Percentiles rank a stretch among this genome's conserved stretches.
These are phyloP conservation scores for Celastrina argiolus DNA, from an alignment of 2,888 invertebrate species.

Conservation along the genomic window DNA sequence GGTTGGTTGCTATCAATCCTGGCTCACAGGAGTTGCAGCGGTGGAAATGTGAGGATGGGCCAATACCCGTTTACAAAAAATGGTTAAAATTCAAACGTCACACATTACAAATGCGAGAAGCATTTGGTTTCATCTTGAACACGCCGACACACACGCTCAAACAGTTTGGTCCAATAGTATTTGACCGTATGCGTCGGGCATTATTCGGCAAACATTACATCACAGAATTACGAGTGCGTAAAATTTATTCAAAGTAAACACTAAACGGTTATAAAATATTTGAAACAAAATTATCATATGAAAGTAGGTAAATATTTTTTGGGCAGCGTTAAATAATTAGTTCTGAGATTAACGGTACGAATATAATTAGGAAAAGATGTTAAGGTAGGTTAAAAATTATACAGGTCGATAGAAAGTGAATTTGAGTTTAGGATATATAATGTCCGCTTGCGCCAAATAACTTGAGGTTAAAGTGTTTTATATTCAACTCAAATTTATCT, in stretches of 20 bases:
- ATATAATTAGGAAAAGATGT: not conserved
- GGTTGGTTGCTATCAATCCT: too few relatives aligned
- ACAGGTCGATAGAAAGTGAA: not conserved
- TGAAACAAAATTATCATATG: conserved; percentile 1
- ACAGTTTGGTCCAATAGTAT: not conserved
- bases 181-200: not conserved
- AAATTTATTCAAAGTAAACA: conserved; percentile 3
- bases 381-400: not conserved
- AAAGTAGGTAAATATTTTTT: not conserved
- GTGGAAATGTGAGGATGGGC: too few relatives aligned
- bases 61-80: too few relatives aligned
- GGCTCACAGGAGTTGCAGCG: too few relatives aligned
- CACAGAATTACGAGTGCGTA: not conserved
- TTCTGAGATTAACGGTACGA: not conserved
- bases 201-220: not conserved
- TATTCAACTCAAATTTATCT: too few relatives aligned
- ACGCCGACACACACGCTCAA: too few relatives aligned
- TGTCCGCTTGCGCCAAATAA: not conserved
- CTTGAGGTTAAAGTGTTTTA: too few relatives aligned
- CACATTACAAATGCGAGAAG: too few relatives aligned
- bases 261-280: not conserved
- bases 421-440: not conserved
- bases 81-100: too few relatives aligned
- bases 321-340: not conserved
- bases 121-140: too few relatives aligned